These are phyloP conservation scores for Biston stratarius DNA, from an alignment of 2,888 invertebrate species.

Conservation along the genomic window DNA sequence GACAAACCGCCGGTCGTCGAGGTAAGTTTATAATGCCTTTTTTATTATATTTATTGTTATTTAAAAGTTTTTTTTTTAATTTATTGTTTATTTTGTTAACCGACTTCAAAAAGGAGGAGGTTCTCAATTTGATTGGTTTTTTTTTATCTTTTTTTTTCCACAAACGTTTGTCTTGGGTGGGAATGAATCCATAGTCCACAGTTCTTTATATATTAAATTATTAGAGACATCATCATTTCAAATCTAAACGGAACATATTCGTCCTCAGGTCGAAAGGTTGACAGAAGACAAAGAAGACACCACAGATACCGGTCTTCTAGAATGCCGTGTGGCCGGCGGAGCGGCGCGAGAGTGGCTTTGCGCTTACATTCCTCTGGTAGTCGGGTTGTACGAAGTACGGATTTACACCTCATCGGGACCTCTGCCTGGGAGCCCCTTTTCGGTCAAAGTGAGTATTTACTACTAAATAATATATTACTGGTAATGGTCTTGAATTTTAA, in stretches of 20 bases:
- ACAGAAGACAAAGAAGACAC: slow-evolving; percentile 74
- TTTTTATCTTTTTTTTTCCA: too few species aligned
- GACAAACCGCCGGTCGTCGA: slow-evolving; percentile 88
- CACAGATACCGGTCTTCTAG: slow-evolving; percentile 81
- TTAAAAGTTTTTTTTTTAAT: too few species aligned
- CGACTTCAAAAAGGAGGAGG: too few species aligned
- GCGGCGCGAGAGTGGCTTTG: slow-evolving; percentile 94
- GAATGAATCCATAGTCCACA: too few species aligned
- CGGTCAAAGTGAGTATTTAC: slow-evolving; percentile 86
- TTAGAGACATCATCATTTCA: too few species aligned
- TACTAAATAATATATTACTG: too few species aligned
- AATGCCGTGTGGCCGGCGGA: slow-evolving; percentile 86
- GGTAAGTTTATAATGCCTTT: slow-evolving; percentile 59
- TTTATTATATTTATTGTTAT: too few species aligned
- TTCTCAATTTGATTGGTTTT: too few species aligned
- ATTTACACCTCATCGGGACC: slow-evolving; percentile 90
- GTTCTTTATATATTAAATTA: too few species aligned
- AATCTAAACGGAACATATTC: neutral
- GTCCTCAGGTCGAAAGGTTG: slow-evolving; percentile 75
- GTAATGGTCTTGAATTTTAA: too few species aligned
- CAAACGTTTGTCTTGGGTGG: too few species aligned
- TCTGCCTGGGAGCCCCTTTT: slow-evolving; percentile 93
- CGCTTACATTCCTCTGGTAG: slow-evolving; percentile 95
- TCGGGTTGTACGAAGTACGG: slow-evolving; percentile 96
- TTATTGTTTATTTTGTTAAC: too few species aligned